Evolutionary conservation across 2,888 invertebrate species (phyloP), one percentile per base, ranked within the genome.

Genomic region (Dascillus cervinus): DNA sequence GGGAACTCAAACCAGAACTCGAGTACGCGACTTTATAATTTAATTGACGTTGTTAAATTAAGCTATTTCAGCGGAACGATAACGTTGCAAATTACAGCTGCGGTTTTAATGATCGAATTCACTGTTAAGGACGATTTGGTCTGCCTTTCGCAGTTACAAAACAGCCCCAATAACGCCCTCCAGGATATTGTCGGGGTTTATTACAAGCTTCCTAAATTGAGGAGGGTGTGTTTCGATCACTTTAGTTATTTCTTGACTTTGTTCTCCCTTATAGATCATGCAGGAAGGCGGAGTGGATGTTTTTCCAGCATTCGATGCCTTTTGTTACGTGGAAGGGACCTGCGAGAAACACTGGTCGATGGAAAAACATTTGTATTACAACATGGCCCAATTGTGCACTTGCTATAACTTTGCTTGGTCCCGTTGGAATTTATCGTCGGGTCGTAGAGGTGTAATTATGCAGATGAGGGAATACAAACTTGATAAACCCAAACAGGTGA

Each of bases 381-480:
- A 84, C 43, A 85, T 90, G 77, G 84, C 87, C 0, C 72, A 79
- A 19, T 60, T 85, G 8, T 75, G 77, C 5, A 69, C 75, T 1
- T 74, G 79, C 6, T 84, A 82, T 54, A 82, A 82, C 57, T 89
- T 88, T 49, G 75, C 83, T 13, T 90, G 87, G 84, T 63, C 48
- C 37, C 69, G 79, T 29, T 82, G 81, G 81, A 82, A 82, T 46
- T 60, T 70, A 0, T 47, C 66, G 2, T 74, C 75, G 0, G 78
- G 77, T 0, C 60, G 69, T 26, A 63, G 77, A 2, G 73, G 72
- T 23, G 73, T 83, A 11, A 70, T 84, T 1, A 62, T 82, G 57
- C 85, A 85, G 54, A 64, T 79, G 45, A 66, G 82, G 33, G 80
- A 82, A 54, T 69, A 72, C 34, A 44, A 49, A 11, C 52, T 55